Evolutionary conservation across 2,888 invertebrate genomes (phyloP).

Genomic region (Cerceris ruficornis): DNA sequence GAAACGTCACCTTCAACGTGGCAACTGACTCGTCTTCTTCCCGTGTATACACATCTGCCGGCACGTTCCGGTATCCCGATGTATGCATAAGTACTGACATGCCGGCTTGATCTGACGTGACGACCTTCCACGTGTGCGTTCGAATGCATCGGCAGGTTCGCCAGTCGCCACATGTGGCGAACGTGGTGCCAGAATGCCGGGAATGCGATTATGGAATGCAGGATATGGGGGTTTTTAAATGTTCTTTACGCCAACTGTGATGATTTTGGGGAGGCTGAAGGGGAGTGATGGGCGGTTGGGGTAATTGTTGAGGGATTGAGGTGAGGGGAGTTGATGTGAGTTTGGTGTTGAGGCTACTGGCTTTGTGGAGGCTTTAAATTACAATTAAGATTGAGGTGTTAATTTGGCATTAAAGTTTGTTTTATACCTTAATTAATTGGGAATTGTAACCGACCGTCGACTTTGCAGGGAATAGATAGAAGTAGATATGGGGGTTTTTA

Average conservation of each 20-base stretch:
- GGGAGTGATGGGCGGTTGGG: no score
- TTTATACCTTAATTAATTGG: no score
- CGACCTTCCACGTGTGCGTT: not conserved
- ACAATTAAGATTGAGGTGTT: no score
- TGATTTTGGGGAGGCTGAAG: not conserved
- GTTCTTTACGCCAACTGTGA: not conserved
- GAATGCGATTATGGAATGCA: constrained; percentile 10
- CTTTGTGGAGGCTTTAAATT: no score
- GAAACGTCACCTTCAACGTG: constrained; percentile 59
- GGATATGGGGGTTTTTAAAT: constrained; percentile 11
- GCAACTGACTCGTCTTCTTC: constrained; percentile 36
- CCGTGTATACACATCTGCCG: constrained; percentile 51
- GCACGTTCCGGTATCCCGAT: constrained; percentile 29
- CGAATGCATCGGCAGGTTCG: not conserved
- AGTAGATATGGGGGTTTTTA: constrained; percentile 16
- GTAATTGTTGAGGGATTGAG: no score
- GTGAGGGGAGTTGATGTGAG: no score
- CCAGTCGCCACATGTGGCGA: constrained; percentile 46
- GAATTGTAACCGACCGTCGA: no score
- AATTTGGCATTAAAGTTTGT: no score
- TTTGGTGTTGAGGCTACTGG: no score
- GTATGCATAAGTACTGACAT: constrained; percentile 5
- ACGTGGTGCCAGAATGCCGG: constrained; percentile 36
- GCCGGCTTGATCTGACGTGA: constrained; percentile 2
- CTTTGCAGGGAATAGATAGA: no score